These are phyloP conservation scores for Hassar affinis DNA, from an alignment of 2,113 vertebrate species.

Conservation along the genomic window DNA sequence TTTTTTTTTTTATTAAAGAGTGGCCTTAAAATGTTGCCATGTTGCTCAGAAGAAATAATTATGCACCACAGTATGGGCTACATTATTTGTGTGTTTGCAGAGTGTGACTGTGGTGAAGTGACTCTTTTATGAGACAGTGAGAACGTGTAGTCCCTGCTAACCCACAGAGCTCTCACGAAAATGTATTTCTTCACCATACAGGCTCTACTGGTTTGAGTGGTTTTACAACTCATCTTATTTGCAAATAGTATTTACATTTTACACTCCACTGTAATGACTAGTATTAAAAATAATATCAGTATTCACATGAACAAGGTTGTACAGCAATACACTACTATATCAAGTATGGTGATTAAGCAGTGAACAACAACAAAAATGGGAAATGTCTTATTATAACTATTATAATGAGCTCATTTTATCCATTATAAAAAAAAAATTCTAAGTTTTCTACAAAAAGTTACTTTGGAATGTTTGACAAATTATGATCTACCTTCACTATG, in stretches of 20 bases:
- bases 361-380: not conserved
- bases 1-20: too few relatives aligned
- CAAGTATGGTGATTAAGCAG: not conserved
- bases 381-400: not conserved
- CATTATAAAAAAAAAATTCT: not conserved
- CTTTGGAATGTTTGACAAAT: not conserved
- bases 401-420: not conserved
- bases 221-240: not conserved
- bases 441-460: not conserved
- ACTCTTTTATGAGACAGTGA: too few relatives aligned
- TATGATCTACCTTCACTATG: not conserved
- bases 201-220: not conserved
- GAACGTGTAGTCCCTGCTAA: slow-evolving; percentile 19
- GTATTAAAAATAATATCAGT: not conserved
- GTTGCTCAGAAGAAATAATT: too few relatives aligned
- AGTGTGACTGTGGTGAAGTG: not conserved
- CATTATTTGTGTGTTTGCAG: not conserved
- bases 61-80: too few relatives aligned
- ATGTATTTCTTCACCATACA: not conserved
- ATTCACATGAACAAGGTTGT: not conserved
- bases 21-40: too few relatives aligned
- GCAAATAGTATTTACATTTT: not conserved
- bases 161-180: not conserved
- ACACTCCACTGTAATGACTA: not conserved
- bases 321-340: not conserved